Evolutionary conservation across 2,113 vertebrate genomes (phyloP), one percentile per base, ranked within the genome.

Genomic region (Eptatretus burgeri): DNA sequence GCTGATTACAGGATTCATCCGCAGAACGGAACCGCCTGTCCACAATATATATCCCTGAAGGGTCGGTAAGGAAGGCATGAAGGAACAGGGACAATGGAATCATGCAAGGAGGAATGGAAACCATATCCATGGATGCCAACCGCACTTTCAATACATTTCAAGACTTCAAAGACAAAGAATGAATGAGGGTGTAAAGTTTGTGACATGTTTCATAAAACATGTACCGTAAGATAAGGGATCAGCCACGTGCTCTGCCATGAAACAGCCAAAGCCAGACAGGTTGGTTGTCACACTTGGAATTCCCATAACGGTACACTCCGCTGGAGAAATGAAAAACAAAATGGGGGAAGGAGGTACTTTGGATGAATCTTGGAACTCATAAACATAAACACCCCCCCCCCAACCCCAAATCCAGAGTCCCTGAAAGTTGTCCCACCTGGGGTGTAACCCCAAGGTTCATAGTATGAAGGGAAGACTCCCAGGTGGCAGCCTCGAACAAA

Each of bases 251-350:
- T 94, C 88, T 72, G 89, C 84, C 81, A 96, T 81, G 72, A 96
- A 96, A 68, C 87, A 95, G 66, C 91, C 91, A 0, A 95, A 95
- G 63, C 91, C 91, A 1, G 91, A 98, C 14, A 98, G 81, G 71
- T 98, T 98, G 64, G 87, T 95, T 50, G 88, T 98, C 65, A 98
- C 84, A 5, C 91, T 98, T 68, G 91, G 91, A 66, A 98, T 95
- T 1, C 91, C 91, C 91, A 95, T 93, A 49, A 98, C 87, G 0
- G 85, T 95, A 64, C 91, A 98, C 51, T 98, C 91, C 51, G 82
- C 91, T 96, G 75, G n/a, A 65, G 1, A 70, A 69, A 67, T 41
- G 3, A 41, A 5, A 41, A 41, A n/a, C n/a, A n/a, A 41, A 60
- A 60, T 60, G 5, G 18, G 16, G 18, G 18, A 18, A 51, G 65